Evolutionary conservation across 2,113 vertebrate species (phyloP), one percentile per base, ranked within the genome.

Genomic region (Pandion haliaetus): DNA sequence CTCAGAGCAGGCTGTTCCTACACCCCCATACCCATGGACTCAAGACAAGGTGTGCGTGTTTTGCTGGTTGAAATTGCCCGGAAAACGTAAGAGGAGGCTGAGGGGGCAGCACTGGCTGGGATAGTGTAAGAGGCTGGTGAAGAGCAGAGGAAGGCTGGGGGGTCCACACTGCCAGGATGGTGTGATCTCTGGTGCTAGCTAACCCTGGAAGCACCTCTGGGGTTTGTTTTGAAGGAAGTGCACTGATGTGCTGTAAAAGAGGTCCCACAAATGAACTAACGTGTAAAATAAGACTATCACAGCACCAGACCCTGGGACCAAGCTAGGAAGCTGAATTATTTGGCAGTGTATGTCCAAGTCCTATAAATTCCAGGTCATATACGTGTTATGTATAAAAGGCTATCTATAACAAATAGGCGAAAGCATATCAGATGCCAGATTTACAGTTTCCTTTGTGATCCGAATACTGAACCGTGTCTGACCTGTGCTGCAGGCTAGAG

Each of bases 381-480:
- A 32, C 5, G 28, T 32, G 4, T 69, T 62, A 42, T 29, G 5
- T 67, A 31, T 55, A 57, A 88, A 84, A 47, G 42, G 6, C 47
- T 84, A 36, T 40, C 23, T 90, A 17, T 63, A 79, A 55, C 32
- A 67, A 95, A 74, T 15, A 80, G 59, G 20, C 14, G 31, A 13
- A 94, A 83, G 16, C 57, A 7, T 55, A 70, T 69, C 3, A 74
- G 38, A 63, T 86, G 26, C 34, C 80, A 92, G 69, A 93, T 92
- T 82, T 90, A 62, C 32, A 36, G n/a, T 78, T 94, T 95, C 82
- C 88, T 79, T 67, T 87, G 62, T 67, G 76, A 86, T 55, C 85
- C 18, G 17, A 55, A 29, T 70, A 29, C 29, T 80, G 74, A 70
- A 88, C 72, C 23, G 8, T 81, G 34, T 78, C 26, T 71, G 86